A percentile compares a stretch with the other conserved stretches of the same genome.
Conservation (phyloP, 2,888 invertebrate species). For the Dione juno region DNA sequence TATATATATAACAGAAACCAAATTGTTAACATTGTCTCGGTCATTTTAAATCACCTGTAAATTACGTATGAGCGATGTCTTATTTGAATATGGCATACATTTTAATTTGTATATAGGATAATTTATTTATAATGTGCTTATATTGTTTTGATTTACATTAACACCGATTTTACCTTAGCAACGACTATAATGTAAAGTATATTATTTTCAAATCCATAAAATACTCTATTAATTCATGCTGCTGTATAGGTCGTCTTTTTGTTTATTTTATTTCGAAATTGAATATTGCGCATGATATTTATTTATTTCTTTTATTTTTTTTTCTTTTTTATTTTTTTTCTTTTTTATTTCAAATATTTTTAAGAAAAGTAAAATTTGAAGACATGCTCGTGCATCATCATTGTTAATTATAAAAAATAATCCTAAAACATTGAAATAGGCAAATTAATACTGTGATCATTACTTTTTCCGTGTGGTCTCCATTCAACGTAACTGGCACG, state of each 20-base stretch:
- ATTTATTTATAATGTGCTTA: neutral
- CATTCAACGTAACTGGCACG: too few species aligned
- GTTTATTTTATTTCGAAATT: neutral
- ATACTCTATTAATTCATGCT: too few species aligned
- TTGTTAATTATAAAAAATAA: neutral
- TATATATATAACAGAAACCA: constrained; percentile 8
- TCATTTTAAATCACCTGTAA: constrained; percentile 10
- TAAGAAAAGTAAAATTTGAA: neutral
- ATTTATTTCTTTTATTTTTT: too few species aligned
- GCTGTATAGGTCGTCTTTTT: too few species aligned
- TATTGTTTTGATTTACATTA: neutral
- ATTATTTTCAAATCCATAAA: too few species aligned
- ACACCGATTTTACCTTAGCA: neutral
- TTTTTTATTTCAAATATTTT: neutral
- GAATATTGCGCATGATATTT: neutral
- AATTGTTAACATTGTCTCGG: constrained; percentile 6
- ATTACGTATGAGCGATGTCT: neutral
- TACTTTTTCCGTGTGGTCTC: too few species aligned
- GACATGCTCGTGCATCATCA: neutral
- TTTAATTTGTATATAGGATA: neutral
- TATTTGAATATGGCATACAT: neutral
- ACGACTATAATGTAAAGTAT: too few species aligned
- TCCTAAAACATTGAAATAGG: too few species aligned
- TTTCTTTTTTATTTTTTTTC: too few species aligned
- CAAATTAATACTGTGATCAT: too few species aligned